A percentile compares a stretch with the other conserved stretches of the same genome.
These are phyloP conservation scores for Adrianichthys oophorus DNA, from an alignment of 2,797 vertebrate species.

Conservation along the genomic window DNA sequence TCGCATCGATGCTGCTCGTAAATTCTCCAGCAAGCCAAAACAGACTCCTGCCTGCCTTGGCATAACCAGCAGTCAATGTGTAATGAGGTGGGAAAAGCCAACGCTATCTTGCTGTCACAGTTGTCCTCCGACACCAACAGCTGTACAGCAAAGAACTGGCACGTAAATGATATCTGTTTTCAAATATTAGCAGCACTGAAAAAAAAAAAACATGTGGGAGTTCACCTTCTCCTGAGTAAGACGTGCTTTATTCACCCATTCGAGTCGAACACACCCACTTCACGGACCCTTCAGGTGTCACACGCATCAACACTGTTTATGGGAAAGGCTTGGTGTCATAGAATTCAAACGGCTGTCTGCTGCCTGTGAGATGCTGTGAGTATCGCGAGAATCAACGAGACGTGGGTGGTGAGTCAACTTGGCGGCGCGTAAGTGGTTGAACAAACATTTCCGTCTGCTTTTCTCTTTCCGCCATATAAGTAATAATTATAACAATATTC, in stretches of 20 bases:
- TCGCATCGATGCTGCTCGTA: background rate
- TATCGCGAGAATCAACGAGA: no score
- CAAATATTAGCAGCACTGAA: slow-evolving; percentile 1
- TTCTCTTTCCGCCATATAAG: no score
- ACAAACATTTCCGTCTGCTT: no score
- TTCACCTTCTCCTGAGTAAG: background rate
- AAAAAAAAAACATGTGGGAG: slow-evolving; percentile 5
- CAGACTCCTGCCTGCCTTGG: slow-evolving; percentile 23
- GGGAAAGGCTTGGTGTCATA: no score
- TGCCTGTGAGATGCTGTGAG: no score
- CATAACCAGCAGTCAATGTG: slow-evolving; percentile 25
- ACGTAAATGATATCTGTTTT: slow-evolving; percentile 16
- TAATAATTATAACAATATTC: no score
- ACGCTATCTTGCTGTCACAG: slow-evolving; percentile 33
- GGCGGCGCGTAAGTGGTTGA: no score
- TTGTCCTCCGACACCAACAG: slow-evolving; percentile 16
- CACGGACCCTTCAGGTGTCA: no score
- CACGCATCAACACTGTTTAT: no score
- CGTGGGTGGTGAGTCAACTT: no score
- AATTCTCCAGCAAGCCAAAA: slow-evolving; percentile 10
- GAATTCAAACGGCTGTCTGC: no score
- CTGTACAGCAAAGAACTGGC: slow-evolving; percentile 9
- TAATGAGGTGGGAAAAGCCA: slow-evolving; percentile 10
- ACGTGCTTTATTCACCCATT: background rate
- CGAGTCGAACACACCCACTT: no score